Evolutionary conservation across 2,113 vertebrate genomes (phyloP), one percentile per base, ranked within the genome.

Genomic region (Seriola rivoliana): DNA sequence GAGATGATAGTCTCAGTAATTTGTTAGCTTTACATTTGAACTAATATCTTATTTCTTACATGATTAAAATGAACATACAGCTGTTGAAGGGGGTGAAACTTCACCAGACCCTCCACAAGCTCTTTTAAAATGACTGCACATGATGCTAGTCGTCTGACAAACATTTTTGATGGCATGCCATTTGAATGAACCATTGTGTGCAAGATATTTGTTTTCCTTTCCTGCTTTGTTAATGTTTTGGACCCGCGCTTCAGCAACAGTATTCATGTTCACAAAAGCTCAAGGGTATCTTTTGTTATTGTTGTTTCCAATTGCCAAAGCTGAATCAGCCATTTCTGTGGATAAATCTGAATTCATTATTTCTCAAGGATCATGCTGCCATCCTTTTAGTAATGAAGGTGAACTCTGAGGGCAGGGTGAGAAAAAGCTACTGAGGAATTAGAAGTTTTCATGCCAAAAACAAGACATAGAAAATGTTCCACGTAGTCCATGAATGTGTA

Each of bases 231-330:
- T 84, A 87, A 89, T 85, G 76, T 87, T 88, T 90, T 76, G 78
- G 71, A 87, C 76, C 78, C 21, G 25, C 46, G 74, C 86, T 88
- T 78, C 74, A 72, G 71, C 55, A 76, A 85, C 85, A 87, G 62
- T 88, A 69, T 71, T 77, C 57, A 87, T 88, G 54, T 59, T 83
- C 70, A 89, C 89, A 90, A 91, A 93, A 82, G 87, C 89, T 85
- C 89, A 89, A 93, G 91, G 91, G 88, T 89, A 80, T 91, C 67
- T 90, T 92, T 93, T 94, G 85, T 92, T 85, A 77, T 69, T 85
- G 81, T 82, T 73, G 67, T 75, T 78, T 84, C 52, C 60, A 85
- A 85, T 76, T 86, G 87, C 78, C 81, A 85, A 69, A 70, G 91
- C 89, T 89, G 88, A 92, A 86, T 89, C 87, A 90, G 91, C 85